These are phyloP conservation scores for Arenicola marina DNA, from an alignment of 2,888 invertebrate genomes.

Conservation along the genomic window DNA sequence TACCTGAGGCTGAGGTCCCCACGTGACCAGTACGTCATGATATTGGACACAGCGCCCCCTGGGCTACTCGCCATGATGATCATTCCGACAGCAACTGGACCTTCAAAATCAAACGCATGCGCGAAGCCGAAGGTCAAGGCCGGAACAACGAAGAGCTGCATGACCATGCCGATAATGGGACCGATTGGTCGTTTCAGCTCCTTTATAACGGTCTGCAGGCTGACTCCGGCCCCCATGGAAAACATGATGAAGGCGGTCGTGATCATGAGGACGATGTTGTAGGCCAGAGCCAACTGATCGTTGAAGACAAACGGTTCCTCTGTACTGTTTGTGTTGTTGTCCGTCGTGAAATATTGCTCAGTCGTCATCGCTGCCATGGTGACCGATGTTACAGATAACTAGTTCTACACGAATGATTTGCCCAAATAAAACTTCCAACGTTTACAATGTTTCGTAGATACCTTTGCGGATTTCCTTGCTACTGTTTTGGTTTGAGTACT, in stretches of 20 bases:
- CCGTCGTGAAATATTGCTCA: background rate
- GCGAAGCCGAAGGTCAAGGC: conserved; percentile 47
- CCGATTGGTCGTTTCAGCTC: conserved; percentile 42
- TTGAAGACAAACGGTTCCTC: background rate
- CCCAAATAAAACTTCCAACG: too few relatives aligned
- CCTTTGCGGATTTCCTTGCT: too few relatives aligned
- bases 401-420: too few relatives aligned
- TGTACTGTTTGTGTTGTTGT: background rate
- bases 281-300: background rate
- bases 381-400: too few relatives aligned
- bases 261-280: conserved; percentile 30
- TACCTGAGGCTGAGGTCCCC: conserved; percentile 33
- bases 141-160: conserved; percentile 53
- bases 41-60: conserved; percentile 52
- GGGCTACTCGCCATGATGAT: conserved; percentile 53
- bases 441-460: too few relatives aligned
- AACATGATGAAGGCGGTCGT: conserved; percentile 50
- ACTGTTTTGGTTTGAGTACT: too few relatives aligned
- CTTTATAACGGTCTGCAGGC: conserved; percentile 8
- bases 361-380: too few relatives aligned
- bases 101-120: conserved; percentile 40
- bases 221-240: conserved; percentile 53
- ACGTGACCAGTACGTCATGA: conserved; percentile 52
- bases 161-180: conserved; percentile 47
- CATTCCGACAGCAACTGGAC: conserved; percentile 52